Conservation (phyloP, 2,888 invertebrate species). For the Leuctra nigra region DNA sequence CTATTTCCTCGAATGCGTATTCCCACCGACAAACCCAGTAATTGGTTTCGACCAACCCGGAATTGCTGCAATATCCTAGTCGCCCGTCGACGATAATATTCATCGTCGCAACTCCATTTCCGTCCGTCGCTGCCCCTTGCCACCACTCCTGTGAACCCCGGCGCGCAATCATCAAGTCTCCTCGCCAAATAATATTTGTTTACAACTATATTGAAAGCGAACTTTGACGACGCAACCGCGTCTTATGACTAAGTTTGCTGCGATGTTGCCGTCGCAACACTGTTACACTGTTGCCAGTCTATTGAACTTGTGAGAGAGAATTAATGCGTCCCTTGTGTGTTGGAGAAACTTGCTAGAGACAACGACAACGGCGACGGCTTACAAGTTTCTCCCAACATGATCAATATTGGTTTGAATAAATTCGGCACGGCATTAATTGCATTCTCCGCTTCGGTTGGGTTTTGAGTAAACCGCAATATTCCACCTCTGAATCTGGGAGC, state of each 20-base stretch:
- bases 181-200: conserved; percentile 5
- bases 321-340: conserved; percentile 1
- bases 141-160: too few relatives aligned
- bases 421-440: conserved; percentile 5
- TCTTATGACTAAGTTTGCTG: not conserved
- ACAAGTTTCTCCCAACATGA: conserved; percentile 12
- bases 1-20: too few relatives aligned
- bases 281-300: too few relatives aligned
- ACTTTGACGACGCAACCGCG: not conserved
- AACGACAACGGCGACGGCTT: too few relatives aligned
- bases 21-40: too few relatives aligned
- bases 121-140: too few relatives aligned
- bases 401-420: conserved; percentile 21
- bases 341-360: not conserved
- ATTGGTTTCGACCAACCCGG: too few relatives aligned
- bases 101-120: too few relatives aligned
- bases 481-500: not conserved
- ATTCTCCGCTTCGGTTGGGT: not conserved
- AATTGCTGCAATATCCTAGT: too few relatives aligned
- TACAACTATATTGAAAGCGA: conserved; percentile 1
- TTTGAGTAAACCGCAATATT: not conserved
- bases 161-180: too few relatives aligned
- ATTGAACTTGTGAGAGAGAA: not conserved
- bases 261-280: too few relatives aligned
- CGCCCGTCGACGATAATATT: too few relatives aligned